Evolutionary conservation across 1,140 invertebrate species (phyloP), one percentile per base, ranked within the genome.

Genomic region (Megalopta genalis): DNA sequence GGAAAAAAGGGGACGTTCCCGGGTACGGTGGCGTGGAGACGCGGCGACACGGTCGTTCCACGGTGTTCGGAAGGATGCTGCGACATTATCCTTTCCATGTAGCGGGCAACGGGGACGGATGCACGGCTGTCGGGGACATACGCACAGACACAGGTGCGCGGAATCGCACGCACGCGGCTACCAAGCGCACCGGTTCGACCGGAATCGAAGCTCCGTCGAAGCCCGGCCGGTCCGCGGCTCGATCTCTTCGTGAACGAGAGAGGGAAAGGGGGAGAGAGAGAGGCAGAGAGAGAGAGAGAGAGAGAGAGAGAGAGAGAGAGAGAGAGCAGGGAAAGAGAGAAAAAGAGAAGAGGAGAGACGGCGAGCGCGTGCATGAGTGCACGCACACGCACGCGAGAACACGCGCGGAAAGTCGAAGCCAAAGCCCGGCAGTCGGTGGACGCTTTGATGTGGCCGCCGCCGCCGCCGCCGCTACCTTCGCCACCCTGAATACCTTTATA

Each of bases 371-470:
- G 77, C 70, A 65, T 66, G 59, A 70, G 60, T 69, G 81, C 81
- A 72, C 71, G 78, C 74, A 77, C 76, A 81, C 77, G 77, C 67
- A 84, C 62, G 37, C 70, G 65, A 65, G 76, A 70, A 83, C 69
- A 80, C 82, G 82, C 77, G 80, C 80, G 80, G 78, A 82, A 80
- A 81, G 78, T 73, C 79, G 67, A 71, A 81, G 79, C 73, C 82
- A 80, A 89, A 90, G 90, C 85, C 84, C 88, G 64, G 81, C 87
- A 90, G 87, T 88, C 88, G 88, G 86, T 87, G 80, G 74, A 72
- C 77, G 82, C 90, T 90, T 91, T 90, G 90, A 91, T 90, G 89
- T 90, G 89, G 88, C 90, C 90, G 89, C 85, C 82, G 70, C 69
- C 49, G 70, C 69, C 49, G 66, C 68, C 75, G 74, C 80, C 68